These are phyloP conservation scores for Parazoanthus darwini DNA, from an alignment of 92 coral and sea anemone species.

Conservation along the genomic window DNA sequence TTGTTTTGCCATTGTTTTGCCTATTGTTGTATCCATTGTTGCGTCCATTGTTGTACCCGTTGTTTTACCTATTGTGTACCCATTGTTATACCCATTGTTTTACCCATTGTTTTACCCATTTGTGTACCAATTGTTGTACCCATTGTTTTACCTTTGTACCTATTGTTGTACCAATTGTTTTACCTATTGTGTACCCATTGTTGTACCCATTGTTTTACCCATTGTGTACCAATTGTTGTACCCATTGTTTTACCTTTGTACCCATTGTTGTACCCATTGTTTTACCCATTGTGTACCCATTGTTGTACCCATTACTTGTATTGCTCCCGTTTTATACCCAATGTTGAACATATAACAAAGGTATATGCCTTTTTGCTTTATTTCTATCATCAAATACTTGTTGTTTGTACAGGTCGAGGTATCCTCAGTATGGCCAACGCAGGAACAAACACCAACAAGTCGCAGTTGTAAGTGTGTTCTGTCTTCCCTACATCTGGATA, in stretches of 20 bases:
- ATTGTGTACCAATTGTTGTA: background rate
- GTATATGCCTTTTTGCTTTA: too few species aligned
- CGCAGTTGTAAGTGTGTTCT: conserved; percentile 84
- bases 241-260: background rate
- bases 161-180: background rate
- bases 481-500: background rate
- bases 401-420: conserved; percentile 78
- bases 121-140: background rate
- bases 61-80: too few species aligned
- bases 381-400: background rate
- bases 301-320: background rate
- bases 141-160: too few species aligned
- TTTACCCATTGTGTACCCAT: background rate
- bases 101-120: too few species aligned
- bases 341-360: background rate
- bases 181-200: background rate
- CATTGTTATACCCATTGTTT: background rate
- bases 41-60: background rate
- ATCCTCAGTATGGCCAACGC: conserved; percentile 98
- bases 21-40: background rate
- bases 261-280: background rate
- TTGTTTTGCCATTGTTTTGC: background rate
- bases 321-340: too few species aligned
- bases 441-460: conserved; percentile 93
- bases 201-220: too few species aligned